A percentile compares a stretch with the other conserved stretches of the same genome.
Conservation (phyloP, 1,140 invertebrate genomes). For the Drosophila simulans region DNA sequence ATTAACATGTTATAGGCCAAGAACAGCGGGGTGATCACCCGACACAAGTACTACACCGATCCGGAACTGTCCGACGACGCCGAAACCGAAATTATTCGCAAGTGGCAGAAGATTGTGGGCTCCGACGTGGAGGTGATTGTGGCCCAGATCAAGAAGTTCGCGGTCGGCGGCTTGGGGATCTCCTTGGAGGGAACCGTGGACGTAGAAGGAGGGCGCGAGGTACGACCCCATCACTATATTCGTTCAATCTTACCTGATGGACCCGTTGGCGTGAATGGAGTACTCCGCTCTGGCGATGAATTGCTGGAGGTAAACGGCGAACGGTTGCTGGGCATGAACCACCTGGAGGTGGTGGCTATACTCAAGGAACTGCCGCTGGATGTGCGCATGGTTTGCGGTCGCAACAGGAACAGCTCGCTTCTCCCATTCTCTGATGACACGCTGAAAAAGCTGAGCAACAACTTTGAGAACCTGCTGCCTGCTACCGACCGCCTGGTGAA, state of each 20-base stretch:
- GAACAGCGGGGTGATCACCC: slow-evolving; percentile 66
- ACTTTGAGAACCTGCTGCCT: slow-evolving; percentile 89
- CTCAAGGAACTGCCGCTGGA: slow-evolving; percentile 97
- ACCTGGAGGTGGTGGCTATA: slow-evolving; percentile 97
- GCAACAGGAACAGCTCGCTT: slow-evolving; percentile 84
- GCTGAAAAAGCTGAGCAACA: slow-evolving; percentile 88
- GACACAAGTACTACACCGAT: slow-evolving; percentile 83
- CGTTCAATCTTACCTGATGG: slow-evolving; percentile 96
- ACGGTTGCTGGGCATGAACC: slow-evolving; percentile 97
- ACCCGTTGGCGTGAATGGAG: slow-evolving; percentile 95
- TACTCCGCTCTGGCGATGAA: slow-evolving; percentile 94
- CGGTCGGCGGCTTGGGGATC: slow-evolving; percentile 96
- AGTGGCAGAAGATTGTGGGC: slow-evolving; percentile 92
- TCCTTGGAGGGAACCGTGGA: slow-evolving; percentile 98
- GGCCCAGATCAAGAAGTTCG: slow-evolving; percentile 93
- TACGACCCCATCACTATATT: slow-evolving; percentile 97
- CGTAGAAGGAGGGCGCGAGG: slow-evolving; percentile 95
- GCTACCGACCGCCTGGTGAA: slow-evolving; percentile 96
- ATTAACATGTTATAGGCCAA: slow-evolving; percentile 48
- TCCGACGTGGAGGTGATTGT: slow-evolving; percentile 95
- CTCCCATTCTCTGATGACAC: slow-evolving; percentile 80
- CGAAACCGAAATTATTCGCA: slow-evolving; percentile 91
- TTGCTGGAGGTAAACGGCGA: slow-evolving; percentile 96
- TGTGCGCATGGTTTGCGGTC: slow-evolving; percentile 96
- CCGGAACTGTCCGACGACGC: slow-evolving; percentile 88